Base-by-base conservation (phyloP, 1,140 invertebrate genomes). In the Drosophila orosa region DNA sequence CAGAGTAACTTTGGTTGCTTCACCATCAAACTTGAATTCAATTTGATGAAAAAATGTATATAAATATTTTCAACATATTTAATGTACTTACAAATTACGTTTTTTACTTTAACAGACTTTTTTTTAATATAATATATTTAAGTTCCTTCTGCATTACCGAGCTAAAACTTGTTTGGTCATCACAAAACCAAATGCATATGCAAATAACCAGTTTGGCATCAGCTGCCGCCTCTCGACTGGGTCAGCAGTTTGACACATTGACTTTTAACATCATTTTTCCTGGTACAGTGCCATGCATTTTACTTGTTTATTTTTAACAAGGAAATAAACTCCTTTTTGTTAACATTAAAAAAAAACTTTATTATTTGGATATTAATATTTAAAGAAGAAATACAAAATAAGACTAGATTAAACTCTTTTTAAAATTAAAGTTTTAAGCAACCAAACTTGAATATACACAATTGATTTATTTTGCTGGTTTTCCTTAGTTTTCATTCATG, bases 211-310 rank as follows among this genome's bases (percentile, higher is more conserved):
- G 54, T 73, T 73, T 72, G 8, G 25, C 54, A 60, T 73, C 45
- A 54, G 68, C 57, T 15, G 47, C 12, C 29, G 25, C 25, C 37
- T 73, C 59, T n/a, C 54, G 37, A 69, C 50, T 44, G 67, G 54
- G 17, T 35, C 50, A 76, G 65, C 54, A 25, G 45, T 59, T 71
- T 71, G 75, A 71, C 74, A 78, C 58, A 78, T 62, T 77, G 71
- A 71, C 72, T 58, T 40, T 56, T 69, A 31, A 22, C 66, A 77
- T 55, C 45, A 27, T 66, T 55, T 80, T 44, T 5, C 13, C 17
- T 40, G 22, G 29, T 15, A 45, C 22, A 35, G 48, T 65, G 39
- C 6, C 12, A n/a, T 0, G 17, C 3, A 15, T 29, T 6, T 15
- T 0, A 5, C 8, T 25, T 45, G 12, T 6, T 7, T 6, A 22